Percentiles rank a stretch among this genome's conserved stretches.
Evolutionary conservation across 2,113 vertebrate species (phyloP).

Genomic region (Ginglymostoma cirratum): DNA sequence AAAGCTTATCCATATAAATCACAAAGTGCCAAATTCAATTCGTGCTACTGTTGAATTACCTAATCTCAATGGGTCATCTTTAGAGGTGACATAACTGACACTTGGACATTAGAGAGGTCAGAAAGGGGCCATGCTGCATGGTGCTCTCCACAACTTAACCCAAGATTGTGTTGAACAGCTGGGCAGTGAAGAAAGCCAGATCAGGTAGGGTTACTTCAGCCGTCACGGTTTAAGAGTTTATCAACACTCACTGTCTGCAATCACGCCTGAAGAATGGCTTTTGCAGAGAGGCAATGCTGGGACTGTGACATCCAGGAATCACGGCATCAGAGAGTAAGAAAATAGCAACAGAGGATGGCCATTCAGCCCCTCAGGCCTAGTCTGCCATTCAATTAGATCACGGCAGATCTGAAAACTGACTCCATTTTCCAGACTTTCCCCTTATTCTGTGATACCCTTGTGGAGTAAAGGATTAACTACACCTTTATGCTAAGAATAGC

Average conservation of each 20-base stretch:
- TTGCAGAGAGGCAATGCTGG: not conserved
- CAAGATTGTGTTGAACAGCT: not conserved
- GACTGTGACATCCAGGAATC: not conserved
- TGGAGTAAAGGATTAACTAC: too few relatives aligned
- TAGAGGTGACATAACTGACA: not conserved
- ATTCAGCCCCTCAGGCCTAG: not conserved
- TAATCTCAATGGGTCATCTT: not conserved
- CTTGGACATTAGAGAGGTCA: not conserved
- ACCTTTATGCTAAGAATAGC: too few relatives aligned
- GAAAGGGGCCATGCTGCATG: not conserved
- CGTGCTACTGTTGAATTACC: not conserved
- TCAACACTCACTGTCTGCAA: not conserved
- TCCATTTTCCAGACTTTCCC: not conserved
- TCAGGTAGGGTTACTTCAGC: not conserved
- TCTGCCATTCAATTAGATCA: not conserved
- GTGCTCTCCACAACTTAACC: not conserved
- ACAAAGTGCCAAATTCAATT: not conserved
- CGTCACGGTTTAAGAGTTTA: not conserved
- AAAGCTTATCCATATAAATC: not conserved
- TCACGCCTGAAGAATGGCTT: not conserved
- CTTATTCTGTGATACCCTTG: not conserved
- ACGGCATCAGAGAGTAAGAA: not conserved
- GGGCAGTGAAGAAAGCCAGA: not conserved
- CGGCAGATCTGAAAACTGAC: not conserved
- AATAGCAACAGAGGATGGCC: not conserved